Base-by-base conservation (phyloP, 2,797 vertebrate genomes). In the Muscicapa comitata region DNA sequence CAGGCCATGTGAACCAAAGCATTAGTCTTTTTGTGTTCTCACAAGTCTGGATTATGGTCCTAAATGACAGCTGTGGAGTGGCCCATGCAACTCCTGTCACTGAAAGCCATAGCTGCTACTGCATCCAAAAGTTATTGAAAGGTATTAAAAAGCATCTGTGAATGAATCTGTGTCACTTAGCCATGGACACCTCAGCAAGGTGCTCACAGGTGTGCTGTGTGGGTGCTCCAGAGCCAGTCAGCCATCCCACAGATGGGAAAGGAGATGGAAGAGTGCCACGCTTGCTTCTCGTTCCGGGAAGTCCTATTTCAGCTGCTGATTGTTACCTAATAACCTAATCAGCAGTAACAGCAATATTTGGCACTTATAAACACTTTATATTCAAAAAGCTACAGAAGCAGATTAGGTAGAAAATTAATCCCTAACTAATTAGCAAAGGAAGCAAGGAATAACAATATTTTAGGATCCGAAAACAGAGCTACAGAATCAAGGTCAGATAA, bases 291-390 rank as follows among this genome's bases (percentile, higher is more conserved):
- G 48, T 90, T 92, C 90, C 92, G 93, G 77, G 74, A 95, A 96
- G 87, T 88, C 89, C 82, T 91, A 57, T 84, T 96, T 88, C 90
- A 96, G 76, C 70, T 80, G 24, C 93, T 90, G 67, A 88, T 95
- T 93, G 76, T 94, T 96, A 96, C 85, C 94, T 94, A 95, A 95
- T 94, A 94, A 91, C 86, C 74, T 79, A 81, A 97, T 94, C 91
- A 94, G 80, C 82, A 85, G 78, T 76, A 95, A 82, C 86, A 92
- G 91, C 89, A 95, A 93, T 95, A 95, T 95, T 90, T 93, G 89
- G 87, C 92, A 93, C 72, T 95, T 89, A 57, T 51, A 93, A 91
- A 9, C 47, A 74, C 68, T 96, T 92, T 61, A 88, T 86, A 91
- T 95, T 96, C 93, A 93, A 81, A 62, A 67, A 89, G 45, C 82